phyloP scores from a whole-genome alignment of 2,113 vertebrate species.

The Gasterosteus aculeatus region DNA sequence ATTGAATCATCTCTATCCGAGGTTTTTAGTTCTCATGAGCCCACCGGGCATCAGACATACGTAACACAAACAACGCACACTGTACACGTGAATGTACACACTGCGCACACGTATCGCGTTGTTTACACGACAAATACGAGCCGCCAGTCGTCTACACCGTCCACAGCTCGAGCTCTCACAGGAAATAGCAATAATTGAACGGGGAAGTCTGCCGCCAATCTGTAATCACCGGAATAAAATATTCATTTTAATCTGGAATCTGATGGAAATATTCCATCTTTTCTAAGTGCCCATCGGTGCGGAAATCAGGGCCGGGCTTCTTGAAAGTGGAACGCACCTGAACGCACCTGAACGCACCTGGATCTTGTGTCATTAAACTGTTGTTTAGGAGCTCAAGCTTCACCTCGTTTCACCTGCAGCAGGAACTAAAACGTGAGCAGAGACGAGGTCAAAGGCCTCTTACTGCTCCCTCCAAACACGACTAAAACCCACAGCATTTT shows the following conservation, averaged over 20 bases:
- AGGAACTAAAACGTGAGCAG: not conserved
- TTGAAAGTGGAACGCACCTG: not conserved
- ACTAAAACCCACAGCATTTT: conserved; percentile 7
- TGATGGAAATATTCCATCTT: not conserved
- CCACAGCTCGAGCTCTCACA: too few relatives aligned
- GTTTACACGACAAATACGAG: conserved; percentile 41
- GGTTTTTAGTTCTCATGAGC: conserved; percentile 35
- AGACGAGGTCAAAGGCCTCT: not conserved
- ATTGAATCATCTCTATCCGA: conserved; percentile 40
- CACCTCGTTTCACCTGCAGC: not conserved
- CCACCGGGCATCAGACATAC: not conserved
- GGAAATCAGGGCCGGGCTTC: not conserved
- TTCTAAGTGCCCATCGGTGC: not conserved
- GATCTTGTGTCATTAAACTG: not conserved
- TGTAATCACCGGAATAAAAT: conserved; percentile 6
- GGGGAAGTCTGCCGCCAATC: conserved; percentile 3
- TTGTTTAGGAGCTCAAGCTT: not conserved
- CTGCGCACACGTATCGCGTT: conserved; percentile 2
- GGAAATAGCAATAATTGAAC: too few relatives aligned
- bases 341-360: not conserved
- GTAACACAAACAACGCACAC: not conserved
- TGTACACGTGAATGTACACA: conserved; percentile 1
- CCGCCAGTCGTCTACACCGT: not conserved
- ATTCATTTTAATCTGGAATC: not conserved
- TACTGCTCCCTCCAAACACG: not conserved